Conservation (phyloP, 1,140 invertebrate genomes). For the Panagrolaimus sp. region DNA sequence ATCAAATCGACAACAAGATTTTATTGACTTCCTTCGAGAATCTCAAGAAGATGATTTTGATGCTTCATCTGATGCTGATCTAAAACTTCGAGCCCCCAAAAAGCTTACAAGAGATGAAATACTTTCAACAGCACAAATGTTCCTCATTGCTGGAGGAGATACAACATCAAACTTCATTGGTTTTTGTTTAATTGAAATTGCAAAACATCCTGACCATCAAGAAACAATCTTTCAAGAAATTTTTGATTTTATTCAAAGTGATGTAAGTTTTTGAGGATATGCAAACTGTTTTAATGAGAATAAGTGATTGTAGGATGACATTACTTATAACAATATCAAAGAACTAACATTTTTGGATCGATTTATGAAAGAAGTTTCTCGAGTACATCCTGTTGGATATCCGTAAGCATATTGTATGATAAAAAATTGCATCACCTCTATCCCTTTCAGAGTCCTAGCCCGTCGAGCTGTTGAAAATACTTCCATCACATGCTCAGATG, state of each 20-base stretch:
- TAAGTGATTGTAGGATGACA: no score
- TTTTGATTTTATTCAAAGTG: neutral
- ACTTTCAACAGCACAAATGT: neutral
- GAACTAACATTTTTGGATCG: no score
- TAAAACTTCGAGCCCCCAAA: neutral
- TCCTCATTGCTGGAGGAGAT: slow-evolving; percentile 1
- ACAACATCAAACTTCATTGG: slow-evolving; percentile 2
- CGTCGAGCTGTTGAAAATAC: no score
- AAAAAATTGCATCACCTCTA: no score
- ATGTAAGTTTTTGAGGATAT: neutral
- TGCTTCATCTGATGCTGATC: neutral
- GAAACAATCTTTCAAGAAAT: slow-evolving; percentile 10
- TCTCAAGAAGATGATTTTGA: neutral
- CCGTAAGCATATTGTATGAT: no score
- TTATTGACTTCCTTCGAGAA: neutral
- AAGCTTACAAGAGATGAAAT: slow-evolving; percentile 1
- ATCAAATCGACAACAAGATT: neutral
- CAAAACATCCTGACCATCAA: neutral
- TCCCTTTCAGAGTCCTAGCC: no score
- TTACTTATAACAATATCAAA: no score
- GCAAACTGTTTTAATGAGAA: neutral
- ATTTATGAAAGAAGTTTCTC: no score
- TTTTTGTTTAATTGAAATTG: neutral
- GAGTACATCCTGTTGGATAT: no score
- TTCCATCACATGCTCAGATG: no score